Percentiles rank a stretch among this genome's conserved stretches.
Conservation (phyloP, 2,888 invertebrate species). For the Crossocerus cetratus region DNA sequence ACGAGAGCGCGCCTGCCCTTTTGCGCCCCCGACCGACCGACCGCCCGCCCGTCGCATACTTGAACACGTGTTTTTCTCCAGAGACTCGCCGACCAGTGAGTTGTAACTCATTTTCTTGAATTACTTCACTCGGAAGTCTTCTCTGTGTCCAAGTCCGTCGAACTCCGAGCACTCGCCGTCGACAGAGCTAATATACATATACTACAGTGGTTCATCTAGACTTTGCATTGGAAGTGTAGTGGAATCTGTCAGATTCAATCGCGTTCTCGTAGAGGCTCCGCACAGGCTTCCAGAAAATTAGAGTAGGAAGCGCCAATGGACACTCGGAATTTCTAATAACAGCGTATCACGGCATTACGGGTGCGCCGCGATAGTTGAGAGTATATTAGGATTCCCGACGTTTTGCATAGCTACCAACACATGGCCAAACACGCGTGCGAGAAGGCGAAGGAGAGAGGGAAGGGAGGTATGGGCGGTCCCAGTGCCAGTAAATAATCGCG, state of each 20-base stretch:
- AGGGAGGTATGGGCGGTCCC: conserved; percentile 36
- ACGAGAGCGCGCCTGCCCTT: too few species aligned
- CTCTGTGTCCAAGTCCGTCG: too few species aligned
- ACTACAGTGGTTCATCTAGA: too few species aligned
- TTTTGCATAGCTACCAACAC: not conserved
- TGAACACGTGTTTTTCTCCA: not conserved
- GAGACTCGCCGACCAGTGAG: not conserved
- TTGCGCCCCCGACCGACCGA: too few species aligned
- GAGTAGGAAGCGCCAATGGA: conserved; percentile 13
- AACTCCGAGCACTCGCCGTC: too few species aligned
- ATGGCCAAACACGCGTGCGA: conserved; percentile 16
- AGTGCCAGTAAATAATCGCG: conserved; percentile 62
- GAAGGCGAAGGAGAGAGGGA: conserved; percentile 14
- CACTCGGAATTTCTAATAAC: conserved; percentile 56
- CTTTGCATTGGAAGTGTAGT: too few species aligned
- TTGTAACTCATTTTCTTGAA: not conserved
- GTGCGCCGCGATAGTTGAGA: conserved; percentile 54
- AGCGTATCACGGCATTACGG: conserved; percentile 62
- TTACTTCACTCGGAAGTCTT: not conserved
- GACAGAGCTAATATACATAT: too few species aligned
- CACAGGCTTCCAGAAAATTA: conserved; percentile 2
- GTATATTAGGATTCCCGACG: conserved; percentile 23
- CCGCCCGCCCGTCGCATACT: too few species aligned
- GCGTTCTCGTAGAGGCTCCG: not conserved
- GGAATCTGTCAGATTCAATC: not conserved